Evolutionary conservation across 2,797 vertebrate genomes (phyloP).

Genomic region (Acestrorhynchus altus): DNA sequence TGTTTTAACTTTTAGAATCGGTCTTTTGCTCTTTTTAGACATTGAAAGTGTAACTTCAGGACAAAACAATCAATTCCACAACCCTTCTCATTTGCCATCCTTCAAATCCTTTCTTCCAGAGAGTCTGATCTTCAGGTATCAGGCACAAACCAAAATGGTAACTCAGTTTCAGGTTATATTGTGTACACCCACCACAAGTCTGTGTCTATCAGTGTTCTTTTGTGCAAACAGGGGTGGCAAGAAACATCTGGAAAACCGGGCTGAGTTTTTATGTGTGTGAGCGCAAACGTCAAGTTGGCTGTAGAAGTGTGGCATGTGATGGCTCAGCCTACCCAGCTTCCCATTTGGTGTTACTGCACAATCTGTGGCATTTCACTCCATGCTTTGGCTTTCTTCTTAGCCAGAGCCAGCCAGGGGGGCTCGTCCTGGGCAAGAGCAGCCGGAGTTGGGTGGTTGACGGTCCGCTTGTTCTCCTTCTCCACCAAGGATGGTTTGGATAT

Average conservation of each 20-base stretch:
- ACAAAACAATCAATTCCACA: neutral
- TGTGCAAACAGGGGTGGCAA: constrained; percentile 47
- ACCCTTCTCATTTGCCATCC: neutral
- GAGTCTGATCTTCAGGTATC: neutral
- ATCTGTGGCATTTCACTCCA: constrained; percentile 92
- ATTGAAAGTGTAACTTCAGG: neutral
- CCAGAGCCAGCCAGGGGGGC: constrained; percentile 90
- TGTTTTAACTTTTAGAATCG: constrained; percentile 1
- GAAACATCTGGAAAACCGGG: neutral
- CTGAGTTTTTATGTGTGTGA: constrained; percentile 47
- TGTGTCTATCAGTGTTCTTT: constrained; percentile 30
- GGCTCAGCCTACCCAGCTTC: neutral
- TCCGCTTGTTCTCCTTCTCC: constrained; percentile 72
- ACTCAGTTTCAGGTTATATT: neutral
- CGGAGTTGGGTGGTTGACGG: constrained; percentile 63
- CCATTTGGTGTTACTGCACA: constrained; percentile 76
- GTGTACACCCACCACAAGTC: neutral
- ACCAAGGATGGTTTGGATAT: constrained; percentile 57
- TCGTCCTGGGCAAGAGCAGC: constrained; percentile 75
- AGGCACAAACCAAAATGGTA: neutral
- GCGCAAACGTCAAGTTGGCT: constrained; percentile 64
- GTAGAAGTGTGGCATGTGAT: constrained; percentile 6
- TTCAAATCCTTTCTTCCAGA: neutral
- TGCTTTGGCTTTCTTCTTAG: constrained; percentile 95
- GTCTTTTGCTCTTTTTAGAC: neutral